A percentile compares a stretch with the other conserved stretches of the same genome.
Conservation (phyloP, 2,113 vertebrate species). For the Loxodonta africana region DNA sequence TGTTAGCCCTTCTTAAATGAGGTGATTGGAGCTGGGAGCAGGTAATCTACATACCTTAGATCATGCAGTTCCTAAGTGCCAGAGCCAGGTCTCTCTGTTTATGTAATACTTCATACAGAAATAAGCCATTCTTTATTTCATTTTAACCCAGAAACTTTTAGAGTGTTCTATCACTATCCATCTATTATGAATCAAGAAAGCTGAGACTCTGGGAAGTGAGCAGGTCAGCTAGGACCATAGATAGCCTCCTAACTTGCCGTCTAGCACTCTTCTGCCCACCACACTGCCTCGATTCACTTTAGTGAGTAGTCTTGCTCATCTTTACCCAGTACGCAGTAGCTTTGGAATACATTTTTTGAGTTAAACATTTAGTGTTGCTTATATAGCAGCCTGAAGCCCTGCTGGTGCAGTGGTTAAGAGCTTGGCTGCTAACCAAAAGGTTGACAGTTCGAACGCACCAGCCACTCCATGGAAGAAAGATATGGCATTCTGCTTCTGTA, state of each 20-base stretch:
- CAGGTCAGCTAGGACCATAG: neutral
- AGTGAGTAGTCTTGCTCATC: neutral
- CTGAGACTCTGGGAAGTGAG: neutral
- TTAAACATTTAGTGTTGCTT: conserved; percentile 33
- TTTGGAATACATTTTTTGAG: neutral
- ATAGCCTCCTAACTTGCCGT: neutral
- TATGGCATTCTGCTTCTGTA: no score
- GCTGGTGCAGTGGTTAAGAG: no score
- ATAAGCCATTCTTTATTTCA: neutral
- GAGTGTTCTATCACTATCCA: neutral
- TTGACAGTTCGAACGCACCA: no score
- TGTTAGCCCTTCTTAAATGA: neutral
- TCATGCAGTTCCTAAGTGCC: neutral
- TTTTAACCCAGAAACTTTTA: conserved; percentile 4
- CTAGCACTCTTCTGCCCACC: neutral
- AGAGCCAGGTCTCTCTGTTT: neutral
- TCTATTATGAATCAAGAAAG: neutral
- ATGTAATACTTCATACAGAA: neutral
- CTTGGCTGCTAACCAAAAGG: no score
- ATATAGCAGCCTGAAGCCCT: no score
- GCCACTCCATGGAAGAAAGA: no score
- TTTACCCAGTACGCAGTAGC: neutral
- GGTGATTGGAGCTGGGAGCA: no score
- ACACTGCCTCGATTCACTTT: neutral
- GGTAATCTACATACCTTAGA: neutral